Conservation (phyloP, 2,888 invertebrate species). For the Bibio marci region DNA sequence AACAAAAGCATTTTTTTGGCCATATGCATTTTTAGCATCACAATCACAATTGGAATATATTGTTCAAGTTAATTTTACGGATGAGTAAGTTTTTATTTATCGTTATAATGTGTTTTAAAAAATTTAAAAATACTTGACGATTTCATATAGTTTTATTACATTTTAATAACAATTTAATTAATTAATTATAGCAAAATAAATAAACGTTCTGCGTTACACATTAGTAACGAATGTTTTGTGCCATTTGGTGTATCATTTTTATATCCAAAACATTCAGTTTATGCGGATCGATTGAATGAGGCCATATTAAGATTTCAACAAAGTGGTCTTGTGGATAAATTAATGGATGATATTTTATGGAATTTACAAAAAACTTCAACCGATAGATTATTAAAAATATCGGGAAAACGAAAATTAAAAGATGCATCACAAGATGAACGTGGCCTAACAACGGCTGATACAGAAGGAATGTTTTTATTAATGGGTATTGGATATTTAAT, state of each 20-base stretch:
- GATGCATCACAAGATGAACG: conserved; percentile 42
- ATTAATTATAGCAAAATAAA: conserved; percentile 24
- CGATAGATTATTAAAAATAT: conserved; percentile 46
- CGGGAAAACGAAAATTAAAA: conserved; percentile 27
- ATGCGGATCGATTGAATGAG: conserved; percentile 39
- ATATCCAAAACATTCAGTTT: conserved; percentile 46
- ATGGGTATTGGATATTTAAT: conserved; percentile 50
- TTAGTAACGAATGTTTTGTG: conserved; percentile 57
- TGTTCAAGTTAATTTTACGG: conserved; percentile 51
- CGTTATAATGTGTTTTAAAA: not conserved
- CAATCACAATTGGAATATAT: conserved; percentile 52
- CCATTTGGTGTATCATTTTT: conserved; percentile 49
- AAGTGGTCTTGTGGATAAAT: conserved; percentile 47
- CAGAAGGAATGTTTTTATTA: conserved; percentile 66
- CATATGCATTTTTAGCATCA: conserved; percentile 62
- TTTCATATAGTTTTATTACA: not conserved
- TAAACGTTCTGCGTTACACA: conserved; percentile 48
- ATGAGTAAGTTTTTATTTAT: conserved; percentile 29
- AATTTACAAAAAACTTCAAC: conserved; percentile 43
- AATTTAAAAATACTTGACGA: no score
- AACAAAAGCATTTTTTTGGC: conserved; percentile 59
- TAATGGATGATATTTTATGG: conserved; percentile 54
- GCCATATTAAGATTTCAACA: conserved; percentile 45
- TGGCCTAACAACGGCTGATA: conserved; percentile 59
- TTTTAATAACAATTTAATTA: not conserved